Evolutionary conservation across 2,113 vertebrate genomes (phyloP), one percentile per base, ranked within the genome.

Genomic region (Dolichallabes microphthalmus): DNA sequence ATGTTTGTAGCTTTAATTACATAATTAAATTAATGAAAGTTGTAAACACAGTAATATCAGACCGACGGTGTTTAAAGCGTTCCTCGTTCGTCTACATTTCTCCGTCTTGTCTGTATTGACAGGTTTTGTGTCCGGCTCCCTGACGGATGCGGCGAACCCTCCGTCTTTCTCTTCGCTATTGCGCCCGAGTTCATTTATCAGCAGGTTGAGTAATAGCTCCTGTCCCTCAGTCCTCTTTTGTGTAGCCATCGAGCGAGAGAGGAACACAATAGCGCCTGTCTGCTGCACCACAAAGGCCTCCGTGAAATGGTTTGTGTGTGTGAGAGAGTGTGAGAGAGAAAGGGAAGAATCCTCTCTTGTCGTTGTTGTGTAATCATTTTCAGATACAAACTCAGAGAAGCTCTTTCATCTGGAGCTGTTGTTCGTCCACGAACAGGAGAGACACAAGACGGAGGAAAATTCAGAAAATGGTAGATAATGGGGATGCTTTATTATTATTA

Each of bases 201-300:
- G 17, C 75, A 60, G 69, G 71, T 82, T 86, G 88, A 86, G 81
- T 88, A 80, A 88, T 86, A n/a, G 80, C 83, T 45, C 50, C 82
- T 60, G 82, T 87, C 83, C 10, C 39, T 87, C 85, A 52, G 82
- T 88, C 63, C 68, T 27, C 71, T 68, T 80, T 75, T 78, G 53
- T 69, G 71, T 74, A 71, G 80, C 80, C 77, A 55, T 86, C 89
- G 84, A 89, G 90, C 85, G 90, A 88, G 90, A 86, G 88, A 73
- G 69, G 71, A 84, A 82, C 87, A 93, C 92, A 93, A 93, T 93
- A 88, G 91, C 84, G 73, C 87, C 91, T 91, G 93, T 93, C 92
- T 91, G 81, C 86, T 84, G 69, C 64, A 80, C 20, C 75, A 95
- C 93, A 94, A 91, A 91, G 82, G 87, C 82, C 87, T 27, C 85